Conservation (phyloP, 2,888 invertebrate species). For the Eupithecia inturbata region DNA sequence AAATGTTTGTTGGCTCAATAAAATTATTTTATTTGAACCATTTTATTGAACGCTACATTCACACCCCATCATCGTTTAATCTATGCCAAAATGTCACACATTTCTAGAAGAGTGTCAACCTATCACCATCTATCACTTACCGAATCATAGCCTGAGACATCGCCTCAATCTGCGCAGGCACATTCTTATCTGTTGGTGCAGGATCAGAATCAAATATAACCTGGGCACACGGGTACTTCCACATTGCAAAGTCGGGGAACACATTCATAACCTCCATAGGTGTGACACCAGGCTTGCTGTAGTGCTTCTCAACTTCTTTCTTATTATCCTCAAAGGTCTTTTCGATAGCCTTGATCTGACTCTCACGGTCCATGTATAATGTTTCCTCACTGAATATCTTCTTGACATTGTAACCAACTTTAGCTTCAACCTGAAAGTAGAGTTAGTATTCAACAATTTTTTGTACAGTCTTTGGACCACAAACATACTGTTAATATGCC, state of each 20-base stretch:
- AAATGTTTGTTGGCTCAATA: background rate
- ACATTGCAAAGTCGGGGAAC: conserved; percentile 97
- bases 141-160: conserved; percentile 99
- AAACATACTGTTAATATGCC: background rate
- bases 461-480: background rate
- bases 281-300: conserved; percentile 97
- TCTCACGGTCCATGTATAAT: conserved; percentile 97
- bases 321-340: conserved; percentile 97
- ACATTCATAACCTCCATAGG: conserved; percentile 94
- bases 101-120: background rate
- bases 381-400: conserved; percentile 96
- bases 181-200: conserved; percentile 93
- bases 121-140: conserved; percentile 72
- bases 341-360: conserved; percentile 98
- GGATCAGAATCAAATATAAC: conserved; percentile 99
- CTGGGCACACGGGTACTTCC: conserved; percentile 99
- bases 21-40: no score
- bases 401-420: conserved; percentile 99
- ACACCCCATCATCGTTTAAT: no score
- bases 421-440: conserved; percentile 92
- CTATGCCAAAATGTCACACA: background rate
- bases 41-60: no score
- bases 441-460: background rate
- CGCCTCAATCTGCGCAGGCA: conserved; percentile 95
- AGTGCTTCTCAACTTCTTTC: conserved; percentile 93